phyloP scores from a whole-genome alignment of 2,797 vertebrate genomes.

The Sarcophilus harrisii region DNA sequence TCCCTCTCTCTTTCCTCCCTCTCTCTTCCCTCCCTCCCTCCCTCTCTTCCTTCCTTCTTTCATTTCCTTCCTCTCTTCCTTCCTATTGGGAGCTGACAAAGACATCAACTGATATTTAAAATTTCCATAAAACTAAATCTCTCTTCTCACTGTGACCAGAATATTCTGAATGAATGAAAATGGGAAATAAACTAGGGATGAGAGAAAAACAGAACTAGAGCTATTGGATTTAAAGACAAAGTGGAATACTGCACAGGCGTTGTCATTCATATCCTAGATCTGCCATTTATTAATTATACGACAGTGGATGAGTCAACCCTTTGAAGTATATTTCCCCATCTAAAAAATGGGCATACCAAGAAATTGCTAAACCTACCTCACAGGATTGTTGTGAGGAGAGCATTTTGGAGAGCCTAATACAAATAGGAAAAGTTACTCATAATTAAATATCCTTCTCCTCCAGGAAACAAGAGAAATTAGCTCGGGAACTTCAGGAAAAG shows the following conservation, averaged over 20 bases:
- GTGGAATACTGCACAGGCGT: neutral
- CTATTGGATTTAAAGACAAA: neutral
- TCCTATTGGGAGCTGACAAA: neutral
- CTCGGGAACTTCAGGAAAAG: slow-evolving; percentile 83
- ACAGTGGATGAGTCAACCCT: neutral
- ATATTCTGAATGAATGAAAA: neutral
- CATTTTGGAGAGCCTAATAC: neutral
- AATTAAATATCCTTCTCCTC: neutral
- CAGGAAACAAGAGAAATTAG: slow-evolving; percentile 84
- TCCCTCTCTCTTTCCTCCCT: neutral
- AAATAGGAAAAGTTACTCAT: neutral
- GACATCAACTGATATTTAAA: neutral
- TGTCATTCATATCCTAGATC: neutral
- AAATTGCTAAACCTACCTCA: neutral
- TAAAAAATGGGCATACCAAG: neutral
- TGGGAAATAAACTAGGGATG: neutral
- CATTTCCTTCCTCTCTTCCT: neutral
- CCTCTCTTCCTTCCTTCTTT: neutral
- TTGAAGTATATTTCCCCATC: neutral
- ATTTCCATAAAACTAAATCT: neutral
- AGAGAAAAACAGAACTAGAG: neutral
- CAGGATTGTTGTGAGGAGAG: neutral
- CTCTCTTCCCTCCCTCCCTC: neutral
- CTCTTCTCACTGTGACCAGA: neutral
- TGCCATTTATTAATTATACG: neutral